These are phyloP conservation scores for Callorhinus ursinus DNA, from an alignment of 2,113 vertebrate species.

Conservation along the genomic window DNA sequence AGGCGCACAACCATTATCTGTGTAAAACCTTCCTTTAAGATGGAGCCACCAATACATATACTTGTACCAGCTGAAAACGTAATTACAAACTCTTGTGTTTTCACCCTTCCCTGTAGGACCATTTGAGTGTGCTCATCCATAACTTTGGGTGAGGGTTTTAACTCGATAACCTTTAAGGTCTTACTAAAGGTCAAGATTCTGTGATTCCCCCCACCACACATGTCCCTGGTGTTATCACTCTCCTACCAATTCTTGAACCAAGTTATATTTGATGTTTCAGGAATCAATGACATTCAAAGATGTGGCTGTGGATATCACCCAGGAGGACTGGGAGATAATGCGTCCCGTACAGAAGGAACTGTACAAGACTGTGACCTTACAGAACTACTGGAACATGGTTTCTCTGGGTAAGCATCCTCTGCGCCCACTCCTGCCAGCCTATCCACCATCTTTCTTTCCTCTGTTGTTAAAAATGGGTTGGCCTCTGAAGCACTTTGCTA, in stretches of 20 bases:
- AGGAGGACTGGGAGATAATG: conserved; percentile 81
- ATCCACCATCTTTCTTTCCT: neutral
- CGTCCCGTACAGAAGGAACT: conserved; percentile 74
- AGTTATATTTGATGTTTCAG: conserved; percentile 64
- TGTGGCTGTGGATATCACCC: conserved; percentile 79
- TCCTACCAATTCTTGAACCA: neutral
- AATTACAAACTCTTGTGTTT: neutral
- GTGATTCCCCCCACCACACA: neutral
- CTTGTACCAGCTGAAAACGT: neutral
- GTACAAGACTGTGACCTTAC: conserved; percentile 77
- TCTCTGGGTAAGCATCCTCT: conserved; percentile 73
- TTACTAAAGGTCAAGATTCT: neutral
- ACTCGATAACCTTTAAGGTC: neutral
- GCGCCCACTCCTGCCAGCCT: accelerated
- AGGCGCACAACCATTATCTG: neutral
- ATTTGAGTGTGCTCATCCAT: neutral
- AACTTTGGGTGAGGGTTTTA: neutral
- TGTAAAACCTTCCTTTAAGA: conserved; percentile 10
- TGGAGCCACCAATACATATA: neutral
- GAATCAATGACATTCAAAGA: conserved; percentile 76
- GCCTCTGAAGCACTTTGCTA: neutral
- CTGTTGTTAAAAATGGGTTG: neutral
- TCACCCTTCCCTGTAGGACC: neutral
- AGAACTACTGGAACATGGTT: conserved; percentile 82
- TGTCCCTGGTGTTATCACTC: neutral